These are phyloP conservation scores for Rhinichthys klamathensis DNA, from an alignment of 2,113 vertebrate species.

Conservation along the genomic window DNA sequence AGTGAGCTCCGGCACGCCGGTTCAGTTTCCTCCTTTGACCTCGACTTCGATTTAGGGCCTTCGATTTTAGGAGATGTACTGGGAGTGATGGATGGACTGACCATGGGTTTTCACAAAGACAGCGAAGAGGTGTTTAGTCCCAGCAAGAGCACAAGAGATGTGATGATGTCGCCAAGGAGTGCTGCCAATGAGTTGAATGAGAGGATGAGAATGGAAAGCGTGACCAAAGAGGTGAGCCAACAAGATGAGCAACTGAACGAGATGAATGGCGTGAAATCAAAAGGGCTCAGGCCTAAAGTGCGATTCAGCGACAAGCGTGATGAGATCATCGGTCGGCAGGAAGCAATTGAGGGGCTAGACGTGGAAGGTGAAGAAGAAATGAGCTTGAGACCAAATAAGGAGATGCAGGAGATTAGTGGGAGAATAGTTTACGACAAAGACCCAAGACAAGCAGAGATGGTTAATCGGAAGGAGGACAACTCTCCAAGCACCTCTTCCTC, in stretches of 20 bases:
- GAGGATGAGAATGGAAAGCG: constrained; percentile 61
- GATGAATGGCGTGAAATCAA: constrained; percentile 70
- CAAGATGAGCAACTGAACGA: constrained; percentile 67
- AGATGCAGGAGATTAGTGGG: constrained; percentile 49
- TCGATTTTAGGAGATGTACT: constrained; percentile 81
- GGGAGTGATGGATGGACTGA: constrained; percentile 79
- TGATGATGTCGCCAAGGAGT: constrained; percentile 54
- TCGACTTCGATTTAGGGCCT: constrained; percentile 83
- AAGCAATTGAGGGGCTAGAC: constrained; percentile 67
- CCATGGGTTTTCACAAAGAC: constrained; percentile 62
- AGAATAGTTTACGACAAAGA: constrained; percentile 28
- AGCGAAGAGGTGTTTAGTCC: constrained; percentile 58
- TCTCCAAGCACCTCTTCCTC: constrained; percentile 76
- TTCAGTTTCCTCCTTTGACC: constrained; percentile 76
- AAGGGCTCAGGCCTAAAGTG: constrained; percentile 76
- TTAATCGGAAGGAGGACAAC: constrained; percentile 63
- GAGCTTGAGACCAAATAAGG: constrained; percentile 56
- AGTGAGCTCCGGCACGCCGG: constrained; percentile 67
- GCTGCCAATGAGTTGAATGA: constrained; percentile 66
- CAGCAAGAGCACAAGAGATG: constrained; percentile 50
- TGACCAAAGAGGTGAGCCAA: constrained; percentile 53
- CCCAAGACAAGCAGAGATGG: constrained; percentile 59
- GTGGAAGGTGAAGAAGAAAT: constrained; percentile 62
- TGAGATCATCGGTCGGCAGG: constrained; percentile 77
- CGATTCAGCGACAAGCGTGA: constrained; percentile 81